Percentiles rank a stretch among this genome's conserved stretches.
Conservation (phyloP, 1,140 invertebrate species). For the Belonocnema kinseyi region DNA sequence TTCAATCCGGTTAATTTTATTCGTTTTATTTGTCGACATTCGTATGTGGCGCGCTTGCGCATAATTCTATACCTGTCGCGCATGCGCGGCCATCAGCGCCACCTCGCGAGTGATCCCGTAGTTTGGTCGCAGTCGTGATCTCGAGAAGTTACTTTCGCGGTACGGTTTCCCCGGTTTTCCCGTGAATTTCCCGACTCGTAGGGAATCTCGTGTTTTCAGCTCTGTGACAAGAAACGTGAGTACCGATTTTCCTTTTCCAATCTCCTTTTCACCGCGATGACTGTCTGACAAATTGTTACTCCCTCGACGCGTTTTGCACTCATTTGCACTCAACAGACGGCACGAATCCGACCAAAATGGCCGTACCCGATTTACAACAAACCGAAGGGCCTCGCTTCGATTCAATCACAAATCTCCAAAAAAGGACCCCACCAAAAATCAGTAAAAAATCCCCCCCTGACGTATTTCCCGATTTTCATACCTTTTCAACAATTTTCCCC, state of each 20-base stretch:
- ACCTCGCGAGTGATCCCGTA: slow-evolving; percentile 53
- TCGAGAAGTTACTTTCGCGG: slow-evolving; percentile 51
- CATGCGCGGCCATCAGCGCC: slow-evolving; percentile 56
- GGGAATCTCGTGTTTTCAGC: slow-evolving; percentile 43
- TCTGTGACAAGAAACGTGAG: slow-evolving; percentile 58
- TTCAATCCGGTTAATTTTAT: too few relatives aligned
- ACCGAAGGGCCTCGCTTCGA: slow-evolving; percentile 47
- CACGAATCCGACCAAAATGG: slow-evolving; percentile 68
- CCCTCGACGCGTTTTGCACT: slow-evolving; percentile 33
- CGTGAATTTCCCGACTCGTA: slow-evolving; percentile 45
- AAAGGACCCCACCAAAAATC: neutral
- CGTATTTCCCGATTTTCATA: neutral
- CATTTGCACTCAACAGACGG: slow-evolving; percentile 44
- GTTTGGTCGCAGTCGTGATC: slow-evolving; percentile 62
- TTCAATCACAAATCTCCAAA: neutral
- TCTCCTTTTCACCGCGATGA: neutral
- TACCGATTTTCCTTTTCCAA: slow-evolving; percentile 40
- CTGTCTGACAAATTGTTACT: slow-evolving; percentile 26
- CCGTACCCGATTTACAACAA: slow-evolving; percentile 68
- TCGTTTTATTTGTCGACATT: neutral
- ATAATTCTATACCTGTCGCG: neutral
- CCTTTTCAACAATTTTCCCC: slow-evolving; percentile 35
- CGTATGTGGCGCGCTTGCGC: neutral
- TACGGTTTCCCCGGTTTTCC: slow-evolving; percentile 58
- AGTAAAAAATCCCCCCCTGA: neutral